Base-by-base conservation (phyloP, 2,113 vertebrate species). In the Siniperca knerii region DNA sequence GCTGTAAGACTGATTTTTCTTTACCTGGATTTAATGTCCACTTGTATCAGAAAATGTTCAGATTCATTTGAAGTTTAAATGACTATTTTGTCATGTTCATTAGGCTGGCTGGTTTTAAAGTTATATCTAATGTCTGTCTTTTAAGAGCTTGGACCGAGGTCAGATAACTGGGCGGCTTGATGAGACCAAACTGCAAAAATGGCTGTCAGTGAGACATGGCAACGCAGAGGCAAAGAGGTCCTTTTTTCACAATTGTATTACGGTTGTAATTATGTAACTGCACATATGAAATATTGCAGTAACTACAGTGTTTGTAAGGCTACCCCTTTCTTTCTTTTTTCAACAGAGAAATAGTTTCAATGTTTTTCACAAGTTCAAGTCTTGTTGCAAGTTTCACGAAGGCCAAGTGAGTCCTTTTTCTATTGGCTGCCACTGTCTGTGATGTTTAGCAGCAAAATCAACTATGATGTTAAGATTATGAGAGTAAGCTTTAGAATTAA, bases 351-450 rank as follows among this genome's bases (percentile, higher is more conserved):
- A 85, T 95, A 20, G 6, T 9, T 6, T 42, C 50, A 0, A 90
- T 92, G 76, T 95, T 96, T 86, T 68, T 75, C 1, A 93, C 95
- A 40, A 85, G 87, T 86, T 93, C 95, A 68, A 95, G 92, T 83
- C 91, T 96, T 37, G 94, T 96, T 52, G 92, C 92, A 25, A 92
- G 91, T 82, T 96, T 96, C 81, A 93, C 91, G 10, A 94, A 93
- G 75, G 55, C 83, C 16, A 73, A 70, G 95, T 95, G 87, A 91
- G 89, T 85, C 23, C 20, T 9, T 69, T 60, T 54, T 46, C 42
- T 20, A 2, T 21, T 23, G 6, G 18, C 21, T n/a, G 2, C 23
- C 0, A 7, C 48, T 18, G 6, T 54, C 20, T 73, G 13, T 46
- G 2, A 58, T 60, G 11, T 29, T 65, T 25, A 77, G 21, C 10